Conservation (phyloP, 2,113 vertebrate genomes). For the Cnemophilus loriae region DNA sequence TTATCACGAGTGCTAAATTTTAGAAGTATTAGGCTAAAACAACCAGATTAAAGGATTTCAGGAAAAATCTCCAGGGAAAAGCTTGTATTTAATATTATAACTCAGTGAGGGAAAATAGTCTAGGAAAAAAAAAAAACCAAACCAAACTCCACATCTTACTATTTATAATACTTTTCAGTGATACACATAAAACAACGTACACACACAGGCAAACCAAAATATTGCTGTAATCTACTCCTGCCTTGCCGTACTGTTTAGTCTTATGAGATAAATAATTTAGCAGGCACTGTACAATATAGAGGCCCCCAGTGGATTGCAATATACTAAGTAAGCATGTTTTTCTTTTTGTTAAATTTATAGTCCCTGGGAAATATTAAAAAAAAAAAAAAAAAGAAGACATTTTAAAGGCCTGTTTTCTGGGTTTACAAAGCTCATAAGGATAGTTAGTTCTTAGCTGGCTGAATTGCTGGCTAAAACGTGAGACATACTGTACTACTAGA, state of each 20-base stretch:
- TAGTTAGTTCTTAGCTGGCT: background rate
- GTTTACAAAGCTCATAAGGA: conserved; percentile 53
- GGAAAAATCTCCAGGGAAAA: background rate
- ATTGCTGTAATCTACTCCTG: background rate
- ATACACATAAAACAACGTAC: background rate
- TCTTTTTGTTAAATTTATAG: conserved; percentile 53
- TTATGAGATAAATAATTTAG: conserved; percentile 44
- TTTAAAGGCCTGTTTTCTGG: conserved; percentile 2
- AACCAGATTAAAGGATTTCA: background rate
- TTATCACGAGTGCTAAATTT: background rate
- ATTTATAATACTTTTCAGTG: background rate
- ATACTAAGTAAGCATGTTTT: conserved; percentile 28
- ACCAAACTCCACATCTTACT: background rate
- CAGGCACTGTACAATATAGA: conserved; percentile 11
- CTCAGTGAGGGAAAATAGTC: background rate
- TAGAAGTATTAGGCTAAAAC: background rate
- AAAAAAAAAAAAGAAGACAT: background rate
- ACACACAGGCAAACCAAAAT: background rate
- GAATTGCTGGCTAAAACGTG: conserved; percentile 9
- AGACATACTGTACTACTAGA: background rate
- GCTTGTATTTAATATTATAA: background rate
- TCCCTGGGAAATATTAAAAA: background rate
- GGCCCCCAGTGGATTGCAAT: conserved; percentile 8
- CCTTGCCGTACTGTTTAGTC: background rate
- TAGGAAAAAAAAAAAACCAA: background rate